A percentile compares a stretch with the other conserved stretches of the same genome.
These are phyloP conservation scores for Unio delphinus DNA, from an alignment of 2,888 invertebrate genomes.

Conservation along the genomic window DNA sequence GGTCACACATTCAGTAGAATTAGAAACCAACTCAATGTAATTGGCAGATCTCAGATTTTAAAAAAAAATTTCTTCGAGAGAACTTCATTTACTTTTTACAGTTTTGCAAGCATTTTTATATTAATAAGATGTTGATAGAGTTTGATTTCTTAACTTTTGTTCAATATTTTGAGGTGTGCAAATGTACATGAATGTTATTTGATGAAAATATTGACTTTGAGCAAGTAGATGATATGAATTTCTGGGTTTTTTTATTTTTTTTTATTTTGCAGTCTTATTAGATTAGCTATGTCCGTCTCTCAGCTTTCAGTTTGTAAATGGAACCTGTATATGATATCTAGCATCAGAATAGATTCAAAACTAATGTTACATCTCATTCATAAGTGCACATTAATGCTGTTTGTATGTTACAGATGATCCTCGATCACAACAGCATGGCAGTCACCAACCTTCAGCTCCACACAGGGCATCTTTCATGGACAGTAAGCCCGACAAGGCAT, in stretches of 20 bases:
- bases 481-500: constrained; percentile 56
- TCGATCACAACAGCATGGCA: constrained; percentile 7
- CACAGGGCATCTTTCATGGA: constrained; percentile 54
- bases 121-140: too few relatives aligned
- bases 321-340: neutral
- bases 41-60: too few relatives aligned
- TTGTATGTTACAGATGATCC: constrained; percentile 16
- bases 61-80: too few relatives aligned
- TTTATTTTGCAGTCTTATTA: neutral
- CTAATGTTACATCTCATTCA: neutral
- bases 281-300: neutral
- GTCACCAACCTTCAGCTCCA: constrained; percentile 19
- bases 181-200: too few relatives aligned
- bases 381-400: neutral
- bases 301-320: neutral
- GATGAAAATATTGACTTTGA: too few relatives aligned
- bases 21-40: too few relatives aligned
- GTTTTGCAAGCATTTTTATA: too few relatives aligned
- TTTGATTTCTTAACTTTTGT: too few relatives aligned
- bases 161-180: too few relatives aligned
- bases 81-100: too few relatives aligned
- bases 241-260: neutral
- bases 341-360: too few relatives aligned
- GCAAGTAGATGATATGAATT: neutral
- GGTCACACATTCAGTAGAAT: too few relatives aligned